phyloP scores from a whole-genome alignment of 2,113 vertebrate genomes.

The Pyrgilauda ruficollis region DNA sequence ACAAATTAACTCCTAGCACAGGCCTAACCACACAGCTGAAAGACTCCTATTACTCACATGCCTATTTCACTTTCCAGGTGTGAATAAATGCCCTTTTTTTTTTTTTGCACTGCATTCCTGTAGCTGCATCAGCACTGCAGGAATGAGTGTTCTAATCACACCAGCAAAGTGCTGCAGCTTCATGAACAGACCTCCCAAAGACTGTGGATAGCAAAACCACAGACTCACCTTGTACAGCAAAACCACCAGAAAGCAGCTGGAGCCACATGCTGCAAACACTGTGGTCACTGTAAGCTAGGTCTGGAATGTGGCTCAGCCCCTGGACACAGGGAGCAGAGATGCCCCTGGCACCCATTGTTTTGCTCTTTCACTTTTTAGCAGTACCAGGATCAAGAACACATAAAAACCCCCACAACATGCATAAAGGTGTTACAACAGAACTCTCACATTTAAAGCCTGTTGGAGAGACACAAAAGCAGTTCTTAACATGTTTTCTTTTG shows the following conservation, averaged over 20 bases:
- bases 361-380: neutral
- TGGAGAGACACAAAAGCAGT: neutral
- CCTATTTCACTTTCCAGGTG: neutral
- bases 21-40: neutral
- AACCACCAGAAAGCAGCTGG: neutral
- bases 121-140: neutral
- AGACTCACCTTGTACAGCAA: accelerated
- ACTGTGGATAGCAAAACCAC: neutral
- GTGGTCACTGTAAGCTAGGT: accelerated
- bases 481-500: neutral
- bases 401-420: neutral
- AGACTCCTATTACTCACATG: neutral
- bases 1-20: neutral
- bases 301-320: neutral
- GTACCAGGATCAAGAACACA: neutral
- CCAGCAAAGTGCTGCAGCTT: neutral
- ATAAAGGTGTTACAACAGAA: neutral
- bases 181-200: neutral
- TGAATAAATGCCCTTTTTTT: neutral
- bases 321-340: neutral
- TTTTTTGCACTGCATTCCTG: neutral
- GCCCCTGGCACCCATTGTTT: neutral
- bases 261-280: accelerated
- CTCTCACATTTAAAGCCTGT: neutral
- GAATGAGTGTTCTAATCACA: neutral